Evolutionary conservation across 2,888 invertebrate genomes (phyloP).

Genomic region (Limnephilus lunatus): DNA sequence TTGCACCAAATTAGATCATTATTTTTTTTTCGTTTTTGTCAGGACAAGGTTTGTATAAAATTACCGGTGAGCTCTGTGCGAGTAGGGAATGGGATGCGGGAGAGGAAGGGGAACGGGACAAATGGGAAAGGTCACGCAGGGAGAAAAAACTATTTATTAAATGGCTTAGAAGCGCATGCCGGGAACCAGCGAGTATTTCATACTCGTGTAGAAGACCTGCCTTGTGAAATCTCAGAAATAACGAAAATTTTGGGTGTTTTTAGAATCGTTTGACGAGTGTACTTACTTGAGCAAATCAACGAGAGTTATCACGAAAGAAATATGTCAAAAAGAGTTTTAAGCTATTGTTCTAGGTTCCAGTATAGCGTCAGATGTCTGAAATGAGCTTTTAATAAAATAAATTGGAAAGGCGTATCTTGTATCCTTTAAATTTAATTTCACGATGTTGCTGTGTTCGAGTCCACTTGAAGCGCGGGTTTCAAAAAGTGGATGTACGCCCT

Average conservation of each 20-base stretch:
- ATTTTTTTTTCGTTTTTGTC: too few relatives aligned
- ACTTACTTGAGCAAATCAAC: neutral
- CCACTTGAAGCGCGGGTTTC: neutral
- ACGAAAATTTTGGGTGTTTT: neutral
- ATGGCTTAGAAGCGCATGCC: too few relatives aligned
- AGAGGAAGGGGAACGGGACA: too few relatives aligned
- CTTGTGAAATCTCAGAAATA: too few relatives aligned
- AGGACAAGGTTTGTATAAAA: too few relatives aligned
- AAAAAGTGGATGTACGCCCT: neutral
- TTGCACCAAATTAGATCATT: too few relatives aligned
- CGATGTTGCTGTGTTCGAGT: neutral
- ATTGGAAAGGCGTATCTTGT: conserved; percentile 10
- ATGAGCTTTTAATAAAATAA: conserved; percentile 35
- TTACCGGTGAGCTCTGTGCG: too few relatives aligned
- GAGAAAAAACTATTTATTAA: too few relatives aligned
- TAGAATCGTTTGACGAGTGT: neutral
- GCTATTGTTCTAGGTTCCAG: neutral
- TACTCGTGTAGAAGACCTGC: too few relatives aligned
- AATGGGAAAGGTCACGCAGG: too few relatives aligned
- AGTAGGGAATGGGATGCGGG: too few relatives aligned
- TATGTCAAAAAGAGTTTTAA: neutral
- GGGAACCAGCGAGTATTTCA: too few relatives aligned
- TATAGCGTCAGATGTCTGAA: conserved; percentile 25
- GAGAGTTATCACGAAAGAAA: neutral
- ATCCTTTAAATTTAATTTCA: conserved; percentile 37